Evolutionary conservation across 35 echinoderm and acorn worm species (phyloP).

Genomic region (Heliocidaris erythrogramma): DNA sequence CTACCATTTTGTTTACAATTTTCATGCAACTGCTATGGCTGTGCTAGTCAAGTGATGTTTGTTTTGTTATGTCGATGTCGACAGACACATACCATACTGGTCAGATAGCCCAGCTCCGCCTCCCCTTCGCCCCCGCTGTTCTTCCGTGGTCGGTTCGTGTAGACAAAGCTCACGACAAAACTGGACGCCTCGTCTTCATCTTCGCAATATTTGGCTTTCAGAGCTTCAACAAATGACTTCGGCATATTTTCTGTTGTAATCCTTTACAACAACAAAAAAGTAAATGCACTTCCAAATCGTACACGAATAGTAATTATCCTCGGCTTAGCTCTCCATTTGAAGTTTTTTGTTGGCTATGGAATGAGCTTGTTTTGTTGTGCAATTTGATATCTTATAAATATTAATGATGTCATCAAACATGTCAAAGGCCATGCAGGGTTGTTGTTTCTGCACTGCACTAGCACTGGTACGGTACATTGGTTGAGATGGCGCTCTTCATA

Average conservation of each 20-base stretch:
- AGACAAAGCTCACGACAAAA: constrained; percentile 38
- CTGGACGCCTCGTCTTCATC: constrained; percentile 63
- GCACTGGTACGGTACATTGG: no score
- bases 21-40: no score
- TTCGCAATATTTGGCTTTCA: constrained; percentile 74
- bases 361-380: background rate
- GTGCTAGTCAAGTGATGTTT: no score
- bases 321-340: background rate
- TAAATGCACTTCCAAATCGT: background rate
- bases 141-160: constrained; percentile 56
- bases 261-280: background rate
- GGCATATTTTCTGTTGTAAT: background rate
- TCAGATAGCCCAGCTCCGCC: constrained; percentile 73
- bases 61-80: no score
- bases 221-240: constrained; percentile 64
- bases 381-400: constrained; percentile 20
- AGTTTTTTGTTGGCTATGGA: background rate
- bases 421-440: no score
- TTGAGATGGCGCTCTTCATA: background rate
- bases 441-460: background rate
- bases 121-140: constrained; percentile 55
- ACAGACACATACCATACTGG: constrained; percentile 57
- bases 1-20: no score
- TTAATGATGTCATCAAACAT: background rate
- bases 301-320: background rate